Conservation (phyloP, 2,888 invertebrate species). For the Agrochola lota region DNA sequence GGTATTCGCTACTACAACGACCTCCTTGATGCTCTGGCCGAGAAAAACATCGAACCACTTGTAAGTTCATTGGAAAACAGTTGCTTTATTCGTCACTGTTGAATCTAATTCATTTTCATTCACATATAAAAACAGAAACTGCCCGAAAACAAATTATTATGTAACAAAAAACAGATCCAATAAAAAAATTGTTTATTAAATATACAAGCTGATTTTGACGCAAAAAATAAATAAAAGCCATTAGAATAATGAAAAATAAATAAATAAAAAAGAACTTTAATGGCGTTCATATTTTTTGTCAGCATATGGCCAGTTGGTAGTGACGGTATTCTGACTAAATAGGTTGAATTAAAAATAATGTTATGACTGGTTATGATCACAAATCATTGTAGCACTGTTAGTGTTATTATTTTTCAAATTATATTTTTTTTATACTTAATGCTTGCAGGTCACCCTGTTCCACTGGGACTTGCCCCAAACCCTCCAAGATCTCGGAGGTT, state of each 20-base stretch:
- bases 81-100: neutral
- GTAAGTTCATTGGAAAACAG: slow-evolving; percentile 72
- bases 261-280: neutral
- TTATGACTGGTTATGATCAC: neutral
- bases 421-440: neutral
- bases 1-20: slow-evolving; percentile 92
- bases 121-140: neutral
- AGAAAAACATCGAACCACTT: slow-evolving; percentile 91
- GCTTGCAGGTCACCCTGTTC: slow-evolving; percentile 90
- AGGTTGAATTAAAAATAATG: neutral
- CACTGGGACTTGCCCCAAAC: slow-evolving; percentile 93
- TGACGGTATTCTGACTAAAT: neutral
- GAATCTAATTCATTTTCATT: neutral
- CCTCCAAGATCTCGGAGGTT: slow-evolving; percentile 90
- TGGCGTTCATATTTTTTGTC: neutral
- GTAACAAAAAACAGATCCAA: neutral
- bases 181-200: neutral
- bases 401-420: neutral
- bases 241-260: too few species aligned
- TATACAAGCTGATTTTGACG: neutral
- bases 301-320: neutral
- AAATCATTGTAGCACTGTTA: neutral
- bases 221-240: neutral
- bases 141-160: neutral
- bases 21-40: slow-evolving; percentile 91